Conservation (phyloP, 2,888 invertebrate genomes). For the Strigamia transsilvanica region DNA sequence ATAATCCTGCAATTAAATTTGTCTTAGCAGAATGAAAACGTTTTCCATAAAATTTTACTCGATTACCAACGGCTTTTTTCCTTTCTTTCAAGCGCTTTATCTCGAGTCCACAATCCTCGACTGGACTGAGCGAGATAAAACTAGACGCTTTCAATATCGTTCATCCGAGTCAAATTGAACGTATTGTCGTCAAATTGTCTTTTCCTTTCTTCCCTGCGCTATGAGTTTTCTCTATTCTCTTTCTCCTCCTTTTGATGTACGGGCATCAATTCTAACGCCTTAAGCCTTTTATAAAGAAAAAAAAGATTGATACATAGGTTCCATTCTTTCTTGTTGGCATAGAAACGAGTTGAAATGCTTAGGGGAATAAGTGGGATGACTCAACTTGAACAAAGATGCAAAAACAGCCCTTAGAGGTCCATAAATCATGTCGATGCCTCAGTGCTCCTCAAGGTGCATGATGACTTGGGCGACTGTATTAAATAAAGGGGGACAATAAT, state of each 20-base stretch:
- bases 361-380: neutral
- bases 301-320: neutral
- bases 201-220: neutral
- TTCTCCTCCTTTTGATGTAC: neutral
- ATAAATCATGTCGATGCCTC: conserved; percentile 26
- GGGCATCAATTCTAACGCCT: neutral
- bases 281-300: neutral
- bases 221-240: neutral
- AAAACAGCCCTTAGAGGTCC: conserved; percentile 22
- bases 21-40: neutral
- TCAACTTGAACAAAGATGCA: conserved; percentile 11
- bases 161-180: conserved; percentile 12
- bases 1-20: neutral
- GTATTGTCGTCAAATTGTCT: conserved; percentile 23
- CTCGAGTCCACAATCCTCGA: neutral
- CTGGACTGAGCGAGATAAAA: conserved; percentile 23
- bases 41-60: neutral
- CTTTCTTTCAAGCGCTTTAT: neutral
- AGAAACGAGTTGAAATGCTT: conserved; percentile 31
- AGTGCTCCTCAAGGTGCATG: neutral
- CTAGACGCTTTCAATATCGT: neutral
- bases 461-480: neutral
- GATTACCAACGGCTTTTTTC: neutral
- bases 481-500: no score
- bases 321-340: neutral